phyloP scores from a whole-genome alignment of 1,140 invertebrate species.

The Euschistus heros region DNA sequence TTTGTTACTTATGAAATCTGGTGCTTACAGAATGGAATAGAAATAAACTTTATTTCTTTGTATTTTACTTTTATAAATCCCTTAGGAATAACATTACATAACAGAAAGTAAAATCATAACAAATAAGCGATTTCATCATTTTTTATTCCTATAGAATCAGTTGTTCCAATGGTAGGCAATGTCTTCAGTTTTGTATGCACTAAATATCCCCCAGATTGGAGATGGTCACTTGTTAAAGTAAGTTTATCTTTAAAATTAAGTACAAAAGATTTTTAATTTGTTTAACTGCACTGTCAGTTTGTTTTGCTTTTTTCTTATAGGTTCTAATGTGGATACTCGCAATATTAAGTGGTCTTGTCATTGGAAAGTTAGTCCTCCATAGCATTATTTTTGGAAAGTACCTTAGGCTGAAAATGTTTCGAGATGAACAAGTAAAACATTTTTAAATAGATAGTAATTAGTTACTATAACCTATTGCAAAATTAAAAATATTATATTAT shows the following conservation, averaged over 20 bases:
- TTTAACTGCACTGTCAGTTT: background rate
- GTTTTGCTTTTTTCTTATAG: conserved; percentile 30
- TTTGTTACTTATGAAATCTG: no score
- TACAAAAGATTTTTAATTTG: background rate
- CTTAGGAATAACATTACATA: no score
- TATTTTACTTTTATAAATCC: no score
- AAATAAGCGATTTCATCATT: background rate
- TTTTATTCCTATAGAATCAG: conserved; percentile 36
- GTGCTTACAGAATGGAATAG: no score
- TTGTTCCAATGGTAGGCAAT: conserved; percentile 44
- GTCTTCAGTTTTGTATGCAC: conserved; percentile 44
- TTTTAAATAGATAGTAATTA: background rate
- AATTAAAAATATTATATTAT: conserved; percentile 20
- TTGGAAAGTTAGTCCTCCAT: conserved; percentile 43
- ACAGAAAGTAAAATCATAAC: no score
- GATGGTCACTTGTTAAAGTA: conserved; percentile 42
- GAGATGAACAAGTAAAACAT: conserved; percentile 36
- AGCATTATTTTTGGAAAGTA: conserved; percentile 36
- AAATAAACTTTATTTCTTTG: no score
- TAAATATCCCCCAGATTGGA: conserved; percentile 40
- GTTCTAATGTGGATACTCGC: conserved; percentile 41
- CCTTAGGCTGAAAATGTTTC: conserved; percentile 45
- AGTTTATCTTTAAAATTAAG: conserved; percentile 3
- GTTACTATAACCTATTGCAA: background rate
- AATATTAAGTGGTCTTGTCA: conserved; percentile 39